Evolutionary conservation across 1,140 invertebrate species (phyloP), one percentile per base, ranked within the genome.

Genomic region (Araneus ventricosus): DNA sequence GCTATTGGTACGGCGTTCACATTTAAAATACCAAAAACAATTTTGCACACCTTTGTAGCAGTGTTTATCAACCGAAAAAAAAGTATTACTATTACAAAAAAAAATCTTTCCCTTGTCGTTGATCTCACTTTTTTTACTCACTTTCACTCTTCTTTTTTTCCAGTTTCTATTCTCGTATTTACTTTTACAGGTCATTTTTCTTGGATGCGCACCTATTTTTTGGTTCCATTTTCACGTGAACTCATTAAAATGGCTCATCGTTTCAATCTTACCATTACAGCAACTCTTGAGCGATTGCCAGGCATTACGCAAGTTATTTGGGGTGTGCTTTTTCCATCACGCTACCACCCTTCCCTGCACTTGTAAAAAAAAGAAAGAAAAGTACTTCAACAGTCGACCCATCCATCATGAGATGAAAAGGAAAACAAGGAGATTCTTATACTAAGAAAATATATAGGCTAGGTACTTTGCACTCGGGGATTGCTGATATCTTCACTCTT

Each of bases 231-330:
- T 75, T 34, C 70, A 34, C 30, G 70, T 37, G 70, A 34, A 75
- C 70, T 75, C 30, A 75, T 37, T 75, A 75, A 10, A 37, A 75
- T 34, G 70, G 30, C 70, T 34, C 30, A 20, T 75, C 70, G 70
- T 37, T 75, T 84, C 45, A 84, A 84, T 84, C 39, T 52, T 45
- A 52, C 10, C 8, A 30, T 52, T 57, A 27, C 17, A 84, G n/a
- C 24, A 52, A 84, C 41, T 84, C 82, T 84, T 84, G 82, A 84
- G 27, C 5, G 39, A 30, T 24, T 84, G 82, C 82, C 82, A 84
- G 39, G 27, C 82, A 84, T 84, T 45, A 84, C n/a, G 41, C 82
- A 84, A 84, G 82, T 52, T 84, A 84, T 84, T 84, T 84, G 82
- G 39, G 82, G 24, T 84, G 82, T 84, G 41, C n/a, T 45, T 84